A percentile compares a stretch with the other conserved stretches of the same genome.
These are phyloP conservation scores for Eucera pruinosa DNA, from an alignment of 2,888 invertebrate genomes.

Conservation along the genomic window DNA sequence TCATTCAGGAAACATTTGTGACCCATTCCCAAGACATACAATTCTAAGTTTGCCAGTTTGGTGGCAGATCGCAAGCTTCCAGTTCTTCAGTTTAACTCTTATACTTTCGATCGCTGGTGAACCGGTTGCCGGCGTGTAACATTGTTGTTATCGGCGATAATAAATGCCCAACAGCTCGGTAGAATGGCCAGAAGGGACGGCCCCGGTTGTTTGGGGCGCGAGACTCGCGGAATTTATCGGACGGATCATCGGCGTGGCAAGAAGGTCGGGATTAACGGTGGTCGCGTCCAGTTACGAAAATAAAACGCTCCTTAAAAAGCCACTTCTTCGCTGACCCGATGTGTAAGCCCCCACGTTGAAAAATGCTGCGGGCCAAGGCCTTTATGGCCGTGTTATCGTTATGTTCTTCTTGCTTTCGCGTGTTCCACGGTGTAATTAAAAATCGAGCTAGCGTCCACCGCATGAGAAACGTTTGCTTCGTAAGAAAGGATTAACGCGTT, in stretches of 20 bases:
- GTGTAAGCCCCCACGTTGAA: slow-evolving; percentile 54
- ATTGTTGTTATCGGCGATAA: slow-evolving; percentile 60
- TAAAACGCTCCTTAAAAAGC: slow-evolving; percentile 73
- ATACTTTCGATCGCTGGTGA: slow-evolving; percentile 40
- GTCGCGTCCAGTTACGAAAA: slow-evolving; percentile 70
- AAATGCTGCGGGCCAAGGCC: slow-evolving; percentile 62
- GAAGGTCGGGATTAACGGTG: slow-evolving; percentile 73
- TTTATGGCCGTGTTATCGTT: slow-evolving; percentile 51
- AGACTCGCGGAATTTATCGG: slow-evolving; percentile 68
- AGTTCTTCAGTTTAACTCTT: background rate
- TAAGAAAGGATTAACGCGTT: no score
- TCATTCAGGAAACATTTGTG: no score
- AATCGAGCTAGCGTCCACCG: no score
- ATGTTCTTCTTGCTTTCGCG: slow-evolving; percentile 9
- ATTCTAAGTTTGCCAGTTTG: background rate
- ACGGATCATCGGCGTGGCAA: slow-evolving; percentile 71
- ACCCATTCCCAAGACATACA: no score
- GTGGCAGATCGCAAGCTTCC: slow-evolving; percentile 7
- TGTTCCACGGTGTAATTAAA: slow-evolving; percentile 39
- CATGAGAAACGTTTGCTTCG: no score
- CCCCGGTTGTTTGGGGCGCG: slow-evolving; percentile 52
- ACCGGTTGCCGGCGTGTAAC: slow-evolving; percentile 22
- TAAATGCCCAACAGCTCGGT: slow-evolving; percentile 66
- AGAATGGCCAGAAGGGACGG: slow-evolving; percentile 50
- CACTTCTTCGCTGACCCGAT: slow-evolving; percentile 58